Percentiles rank a stretch among this genome's conserved stretches.
These are phyloP conservation scores for Cataglyphis cursor DNA, from an alignment of 2,888 invertebrate genomes.

Conservation along the genomic window DNA sequence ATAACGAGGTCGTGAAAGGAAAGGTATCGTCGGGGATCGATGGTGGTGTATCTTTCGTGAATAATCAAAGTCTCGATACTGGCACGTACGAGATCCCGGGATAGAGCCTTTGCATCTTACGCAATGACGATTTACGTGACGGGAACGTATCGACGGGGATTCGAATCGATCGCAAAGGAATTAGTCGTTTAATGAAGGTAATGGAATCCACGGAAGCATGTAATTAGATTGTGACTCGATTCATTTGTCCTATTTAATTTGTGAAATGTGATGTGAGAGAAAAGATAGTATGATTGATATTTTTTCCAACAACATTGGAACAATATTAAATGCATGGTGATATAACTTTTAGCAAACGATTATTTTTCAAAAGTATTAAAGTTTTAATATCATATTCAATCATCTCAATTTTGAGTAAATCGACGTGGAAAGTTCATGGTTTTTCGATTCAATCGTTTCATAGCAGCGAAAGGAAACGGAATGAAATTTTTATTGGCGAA, in stretches of 20 bases:
- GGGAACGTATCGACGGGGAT: not conserved
- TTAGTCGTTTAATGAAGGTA: not conserved
- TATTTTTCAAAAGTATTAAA: not conserved
- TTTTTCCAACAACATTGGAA: not conserved
- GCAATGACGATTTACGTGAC: not conserved
- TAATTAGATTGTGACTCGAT: not conserved
- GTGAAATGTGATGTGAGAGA: not conserved
- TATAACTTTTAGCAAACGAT: not conserved
- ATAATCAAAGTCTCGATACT: constrained; percentile 33
- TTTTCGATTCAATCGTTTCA: not conserved
- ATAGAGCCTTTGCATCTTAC: not conserved
- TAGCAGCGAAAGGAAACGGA: not conserved
- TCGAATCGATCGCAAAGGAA: constrained; percentile 19
- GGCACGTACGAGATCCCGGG: constrained; percentile 15
- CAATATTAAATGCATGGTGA: too few relatives aligned
- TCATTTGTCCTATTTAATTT: constrained; percentile 23
- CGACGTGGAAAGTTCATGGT: not conserved
- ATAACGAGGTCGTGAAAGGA: constrained; percentile 39
- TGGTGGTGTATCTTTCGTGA: constrained; percentile 41
- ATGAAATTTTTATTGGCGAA: constrained; percentile 15
- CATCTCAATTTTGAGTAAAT: constrained; percentile 7
- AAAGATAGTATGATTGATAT: not conserved
- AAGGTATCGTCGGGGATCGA: constrained; percentile 10
- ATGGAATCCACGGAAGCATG: not conserved
- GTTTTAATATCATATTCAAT: not conserved